phyloP scores from a whole-genome alignment of 2,797 vertebrate species.

The Artibeus jamaicensis region DNA sequence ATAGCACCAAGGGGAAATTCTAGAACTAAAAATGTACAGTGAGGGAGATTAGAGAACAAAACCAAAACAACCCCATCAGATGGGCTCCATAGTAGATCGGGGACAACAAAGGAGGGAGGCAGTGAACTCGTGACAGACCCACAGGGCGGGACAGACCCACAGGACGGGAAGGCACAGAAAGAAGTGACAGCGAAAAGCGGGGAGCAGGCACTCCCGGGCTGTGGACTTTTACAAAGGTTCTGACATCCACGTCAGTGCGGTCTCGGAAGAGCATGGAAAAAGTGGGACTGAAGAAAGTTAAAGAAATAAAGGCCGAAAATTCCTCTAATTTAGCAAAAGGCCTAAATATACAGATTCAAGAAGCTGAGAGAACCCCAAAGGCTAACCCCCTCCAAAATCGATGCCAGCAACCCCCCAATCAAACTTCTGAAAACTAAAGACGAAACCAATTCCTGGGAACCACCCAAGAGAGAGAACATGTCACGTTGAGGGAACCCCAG shows the following conservation, averaged over 20 bases:
- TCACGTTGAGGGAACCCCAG: background rate
- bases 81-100: background rate
- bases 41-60: background rate
- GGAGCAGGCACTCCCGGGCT: background rate
- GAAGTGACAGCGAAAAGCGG: too few relatives aligned
- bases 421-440: background rate
- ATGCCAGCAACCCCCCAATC: background rate
- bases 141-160: background rate
- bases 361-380: background rate
- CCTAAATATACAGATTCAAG: background rate
- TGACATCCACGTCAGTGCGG: fast-evolving
- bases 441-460: background rate
- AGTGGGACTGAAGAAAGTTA: background rate
- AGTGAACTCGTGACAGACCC: background rate
- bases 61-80: background rate
- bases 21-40: background rate
- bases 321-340: background rate
- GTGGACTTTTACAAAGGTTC: fast-evolving
- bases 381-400: background rate
- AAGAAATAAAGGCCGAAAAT: background rate
- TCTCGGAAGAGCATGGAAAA: background rate
- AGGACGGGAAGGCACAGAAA: too few relatives aligned
- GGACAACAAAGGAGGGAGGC: background rate
- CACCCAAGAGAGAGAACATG: fast-evolving
- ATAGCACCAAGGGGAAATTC: background rate